A percentile compares a stretch with the other conserved stretches of the same genome.
phyloP scores from a whole-genome alignment of 30 jellyfish, hydroid and myxozoan genomes.

The Sanderia malayensis region DNA sequence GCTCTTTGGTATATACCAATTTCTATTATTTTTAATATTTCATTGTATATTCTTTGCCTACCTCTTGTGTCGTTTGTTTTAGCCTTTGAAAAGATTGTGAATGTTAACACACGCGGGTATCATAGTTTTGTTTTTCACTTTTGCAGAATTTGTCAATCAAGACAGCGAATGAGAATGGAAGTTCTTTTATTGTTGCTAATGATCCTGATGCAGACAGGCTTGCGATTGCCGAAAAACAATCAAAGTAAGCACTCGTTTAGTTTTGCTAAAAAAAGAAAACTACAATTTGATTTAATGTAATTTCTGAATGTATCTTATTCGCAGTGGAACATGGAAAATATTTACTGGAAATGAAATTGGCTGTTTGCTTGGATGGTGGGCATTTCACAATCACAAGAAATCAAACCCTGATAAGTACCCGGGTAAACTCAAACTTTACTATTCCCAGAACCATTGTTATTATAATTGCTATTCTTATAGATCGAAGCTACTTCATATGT shows the following conservation, averaged over 20 bases:
- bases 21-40: no score
- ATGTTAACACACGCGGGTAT: constrained; percentile 64
- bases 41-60: neutral
- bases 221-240: constrained; percentile 80
- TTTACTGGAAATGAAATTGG: constrained; percentile 94
- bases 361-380: constrained; percentile 91
- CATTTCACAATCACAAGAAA: constrained; percentile 61
- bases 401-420: constrained; percentile 64
- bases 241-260: constrained; percentile 49
- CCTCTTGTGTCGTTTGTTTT: neutral
- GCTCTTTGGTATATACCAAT: constrained; percentile 63
- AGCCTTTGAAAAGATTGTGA: constrained; percentile 34
- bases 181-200: constrained; percentile 82
- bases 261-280: no score
- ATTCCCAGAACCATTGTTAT: no score
- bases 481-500: no score
- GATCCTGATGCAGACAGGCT: constrained; percentile 97
- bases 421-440: constrained; percentile 68
- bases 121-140: neutral
- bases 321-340: constrained; percentile 82
- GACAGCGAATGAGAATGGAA: constrained; percentile 71
- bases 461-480: no score
- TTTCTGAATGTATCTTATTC: neutral
- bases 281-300: no score
- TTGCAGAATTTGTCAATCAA: constrained; percentile 69